Conservation (phyloP, 2,113 vertebrate species). For the Cromileptes altivelis region DNA sequence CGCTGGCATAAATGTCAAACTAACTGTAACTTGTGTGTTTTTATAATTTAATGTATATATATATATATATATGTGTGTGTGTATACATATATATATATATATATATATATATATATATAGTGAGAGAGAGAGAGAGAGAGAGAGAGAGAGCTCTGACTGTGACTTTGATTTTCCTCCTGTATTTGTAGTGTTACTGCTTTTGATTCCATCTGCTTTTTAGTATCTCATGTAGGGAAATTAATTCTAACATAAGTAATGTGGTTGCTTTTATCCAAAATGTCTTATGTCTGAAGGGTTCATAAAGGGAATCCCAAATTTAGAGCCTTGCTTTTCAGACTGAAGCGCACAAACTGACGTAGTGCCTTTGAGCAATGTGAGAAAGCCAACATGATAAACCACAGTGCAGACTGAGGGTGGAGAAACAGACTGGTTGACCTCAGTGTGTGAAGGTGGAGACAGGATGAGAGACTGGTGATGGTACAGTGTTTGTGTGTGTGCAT, state of each 20-base stretch:
- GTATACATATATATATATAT: too few relatives aligned
- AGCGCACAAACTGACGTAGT: not conserved
- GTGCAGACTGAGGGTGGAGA: conserved; percentile 38
- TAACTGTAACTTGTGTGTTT: too few relatives aligned
- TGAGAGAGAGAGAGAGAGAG: too few relatives aligned
- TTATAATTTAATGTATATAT: too few relatives aligned
- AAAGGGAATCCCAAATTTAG: not conserved
- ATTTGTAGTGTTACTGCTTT: not conserved
- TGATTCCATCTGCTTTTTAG: not conserved
- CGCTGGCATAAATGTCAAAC: not conserved
- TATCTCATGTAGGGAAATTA: not conserved
- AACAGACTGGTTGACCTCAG: conserved; percentile 37
- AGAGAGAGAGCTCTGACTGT: not conserved
- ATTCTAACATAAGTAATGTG: not conserved
- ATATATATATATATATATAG: not conserved
- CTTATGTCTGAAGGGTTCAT: not conserved
- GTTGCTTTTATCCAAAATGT: not conserved
- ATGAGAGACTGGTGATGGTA: conserved; percentile 14
- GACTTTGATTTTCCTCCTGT: not conserved
- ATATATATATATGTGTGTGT: too few relatives aligned
- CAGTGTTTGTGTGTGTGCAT: conserved; percentile 9
- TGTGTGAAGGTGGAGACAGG: conserved; percentile 41
- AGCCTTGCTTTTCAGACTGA: not conserved
- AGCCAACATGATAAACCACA: not conserved
- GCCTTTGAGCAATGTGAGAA: conserved; percentile 46